Evolutionary conservation across 2,888 invertebrate species (phyloP).

Genomic region (Alloscopus bannaensis): DNA sequence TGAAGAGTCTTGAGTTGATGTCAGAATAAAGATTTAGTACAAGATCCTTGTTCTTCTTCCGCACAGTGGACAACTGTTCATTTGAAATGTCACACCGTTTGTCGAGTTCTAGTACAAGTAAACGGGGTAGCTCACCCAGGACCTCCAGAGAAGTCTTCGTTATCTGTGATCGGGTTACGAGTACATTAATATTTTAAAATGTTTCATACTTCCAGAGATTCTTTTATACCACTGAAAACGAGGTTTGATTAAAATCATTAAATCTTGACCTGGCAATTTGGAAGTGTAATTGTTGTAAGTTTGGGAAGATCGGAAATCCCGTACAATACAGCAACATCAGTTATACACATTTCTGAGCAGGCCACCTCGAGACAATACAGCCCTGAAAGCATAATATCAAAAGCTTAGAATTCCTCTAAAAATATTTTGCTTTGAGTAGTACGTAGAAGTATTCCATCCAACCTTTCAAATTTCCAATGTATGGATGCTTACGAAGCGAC

Average conservation of each 20-base stretch:
- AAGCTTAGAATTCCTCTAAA: no score
- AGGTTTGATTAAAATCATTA: not conserved
- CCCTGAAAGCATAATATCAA: slow-evolving; percentile 16
- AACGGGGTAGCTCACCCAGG: slow-evolving; percentile 14
- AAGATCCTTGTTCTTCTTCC: slow-evolving; percentile 42
- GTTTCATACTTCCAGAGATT: not conserved
- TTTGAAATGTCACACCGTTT: slow-evolving; percentile 30
- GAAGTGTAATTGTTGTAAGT: slow-evolving; percentile 48
- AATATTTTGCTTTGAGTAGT: not conserved
- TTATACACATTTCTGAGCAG: slow-evolving; percentile 39
- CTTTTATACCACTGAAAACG: not conserved
- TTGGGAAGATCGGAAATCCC: slow-evolving; percentile 42
- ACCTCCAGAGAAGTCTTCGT: slow-evolving; percentile 28
- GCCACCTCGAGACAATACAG: slow-evolving; percentile 40
- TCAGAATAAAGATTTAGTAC: slow-evolving; percentile 53
- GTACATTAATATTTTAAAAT: slow-evolving; percentile 1
- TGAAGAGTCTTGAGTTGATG: slow-evolving; percentile 38
- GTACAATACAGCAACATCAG: slow-evolving; percentile 40
- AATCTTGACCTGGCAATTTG: slow-evolving; percentile 50
- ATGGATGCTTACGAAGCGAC: slow-evolving; percentile 13
- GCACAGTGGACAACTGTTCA: slow-evolving; percentile 26
- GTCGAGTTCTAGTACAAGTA: slow-evolving; percentile 41
- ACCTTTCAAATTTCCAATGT: slow-evolving; percentile 48
- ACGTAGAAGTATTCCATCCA: not conserved
- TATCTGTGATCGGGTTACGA: slow-evolving; percentile 40